phyloP scores from a whole-genome alignment of 2,797 vertebrate genomes.

The Muscicapa striata region DNA sequence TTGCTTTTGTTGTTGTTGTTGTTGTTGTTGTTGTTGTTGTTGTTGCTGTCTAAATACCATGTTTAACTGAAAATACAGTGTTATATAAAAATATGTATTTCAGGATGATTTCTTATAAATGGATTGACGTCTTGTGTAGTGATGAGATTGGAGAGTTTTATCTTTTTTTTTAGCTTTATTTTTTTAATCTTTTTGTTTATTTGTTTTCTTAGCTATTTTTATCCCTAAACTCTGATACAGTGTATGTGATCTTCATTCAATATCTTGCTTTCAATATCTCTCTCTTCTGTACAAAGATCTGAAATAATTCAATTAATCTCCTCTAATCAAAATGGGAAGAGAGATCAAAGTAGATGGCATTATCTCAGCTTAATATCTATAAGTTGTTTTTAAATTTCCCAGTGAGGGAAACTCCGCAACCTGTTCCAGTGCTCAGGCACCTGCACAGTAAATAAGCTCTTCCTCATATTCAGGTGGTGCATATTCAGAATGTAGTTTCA shows the following conservation, averaged over 20 bases:
- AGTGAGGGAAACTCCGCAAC: background rate
- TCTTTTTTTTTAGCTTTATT: background rate
- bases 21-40: background rate
- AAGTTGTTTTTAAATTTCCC: background rate
- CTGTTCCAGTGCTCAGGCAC: background rate
- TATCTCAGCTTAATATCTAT: background rate
- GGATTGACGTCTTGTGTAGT: accelerated
- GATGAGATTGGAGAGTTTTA: background rate
- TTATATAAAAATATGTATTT: background rate
- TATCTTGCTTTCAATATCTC: background rate
- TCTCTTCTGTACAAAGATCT: background rate
- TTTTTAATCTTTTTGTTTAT: background rate
- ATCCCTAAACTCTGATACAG: background rate
- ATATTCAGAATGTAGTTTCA: background rate
- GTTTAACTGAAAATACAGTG: background rate
- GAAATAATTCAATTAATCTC: background rate
- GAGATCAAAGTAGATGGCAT: background rate
- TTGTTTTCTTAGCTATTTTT: background rate
- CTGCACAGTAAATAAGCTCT: background rate
- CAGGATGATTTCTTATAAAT: background rate
- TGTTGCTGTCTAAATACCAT: background rate
- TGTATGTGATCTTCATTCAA: background rate
- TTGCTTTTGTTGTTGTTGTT: background rate
- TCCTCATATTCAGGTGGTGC: background rate
- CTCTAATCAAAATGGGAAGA: background rate